Conservation (phyloP, 1,140 invertebrate species). For the Bombus fervidus region DNA sequence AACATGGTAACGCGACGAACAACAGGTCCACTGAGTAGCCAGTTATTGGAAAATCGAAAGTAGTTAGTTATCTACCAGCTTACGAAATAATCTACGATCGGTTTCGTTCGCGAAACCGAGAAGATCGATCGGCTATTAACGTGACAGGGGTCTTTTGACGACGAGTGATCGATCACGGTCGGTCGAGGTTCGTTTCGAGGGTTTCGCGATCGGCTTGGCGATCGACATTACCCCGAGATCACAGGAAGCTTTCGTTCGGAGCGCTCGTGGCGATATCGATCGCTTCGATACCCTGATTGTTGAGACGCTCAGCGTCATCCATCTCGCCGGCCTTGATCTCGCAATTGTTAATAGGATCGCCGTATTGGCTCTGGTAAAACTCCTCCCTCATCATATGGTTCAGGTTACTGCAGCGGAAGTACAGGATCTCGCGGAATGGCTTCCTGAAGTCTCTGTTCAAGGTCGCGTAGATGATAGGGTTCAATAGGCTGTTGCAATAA, state of each 20-base stretch:
- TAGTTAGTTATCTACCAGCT: neutral
- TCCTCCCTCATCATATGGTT: constrained; percentile 96
- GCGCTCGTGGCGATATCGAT: constrained; percentile 66
- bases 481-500: constrained; percentile 95
- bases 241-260: constrained; percentile 80
- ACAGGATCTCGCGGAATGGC: constrained; percentile 95
- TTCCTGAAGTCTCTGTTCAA: constrained; percentile 95
- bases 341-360: constrained; percentile 86
- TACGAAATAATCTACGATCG: neutral
- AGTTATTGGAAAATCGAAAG: neutral
- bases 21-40: neutral
- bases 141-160: too few species aligned
- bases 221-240: constrained; percentile 59
- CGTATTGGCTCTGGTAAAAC: constrained; percentile 95
- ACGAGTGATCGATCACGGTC: neutral
- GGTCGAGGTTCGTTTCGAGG: neutral
- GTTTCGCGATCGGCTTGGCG: neutral
- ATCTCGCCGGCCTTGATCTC: constrained; percentile 72
- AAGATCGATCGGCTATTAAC: neutral
- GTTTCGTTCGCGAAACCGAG: neutral
- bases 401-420: constrained; percentile 92
- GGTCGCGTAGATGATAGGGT: constrained; percentile 97
- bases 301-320: constrained; percentile 65
- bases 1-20: neutral
- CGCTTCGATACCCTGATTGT: constrained; percentile 61